Base-by-base conservation (phyloP, 2,888 invertebrate genomes). In the Ephialtes manifestator region DNA sequence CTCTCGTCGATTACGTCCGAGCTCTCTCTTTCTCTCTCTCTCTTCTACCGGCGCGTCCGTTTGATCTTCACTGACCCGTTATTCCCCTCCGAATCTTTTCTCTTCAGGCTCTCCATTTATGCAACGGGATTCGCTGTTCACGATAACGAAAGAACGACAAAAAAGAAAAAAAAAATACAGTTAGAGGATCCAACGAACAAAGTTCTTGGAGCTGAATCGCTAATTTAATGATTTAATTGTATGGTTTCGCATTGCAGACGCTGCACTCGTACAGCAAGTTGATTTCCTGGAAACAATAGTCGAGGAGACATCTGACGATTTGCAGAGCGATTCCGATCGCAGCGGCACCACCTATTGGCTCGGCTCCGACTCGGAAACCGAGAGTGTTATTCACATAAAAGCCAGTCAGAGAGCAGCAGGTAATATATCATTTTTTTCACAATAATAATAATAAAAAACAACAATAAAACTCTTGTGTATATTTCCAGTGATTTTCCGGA, bases 221-320 rank as follows among this genome's bases (percentile, higher is more conserved):
- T 28, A 18, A 58, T 63, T 78, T 65, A 28, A 24, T 13, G n/a
- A 58, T 81, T 28, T 68, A 39, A 63, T 55, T n/a, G 43, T 88
- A 83, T 0, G 78, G 87, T 89, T 87, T 80, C 39, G 13, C 39
- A 18, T 89, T 87, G 24, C 88, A 92, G 92, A 92, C 65, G 90
- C 91, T 46, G 90, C 92, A 88, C 82, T 92, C 46, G 91, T 92
- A 90, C 96, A 96, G 91, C 96, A 96, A 89, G 95, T 95, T 89
- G 95, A 96, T 92, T 97, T 97, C 94, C 95, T 98, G 94, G 98
- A 98, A 94, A 98, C 98, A 35, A 98, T 98, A 93, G 96, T 97
- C 91, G 98, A 98, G 94, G 98, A 98, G 94, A 98, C 98, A 20
- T 97, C 97, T 89, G 98, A 98, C 94, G 98, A 98, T 92, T 94